Percentiles rank a stretch among this genome's conserved stretches.
Evolutionary conservation across 2,888 invertebrate genomes (phyloP).

Genomic region (Gibbula magus): DNA sequence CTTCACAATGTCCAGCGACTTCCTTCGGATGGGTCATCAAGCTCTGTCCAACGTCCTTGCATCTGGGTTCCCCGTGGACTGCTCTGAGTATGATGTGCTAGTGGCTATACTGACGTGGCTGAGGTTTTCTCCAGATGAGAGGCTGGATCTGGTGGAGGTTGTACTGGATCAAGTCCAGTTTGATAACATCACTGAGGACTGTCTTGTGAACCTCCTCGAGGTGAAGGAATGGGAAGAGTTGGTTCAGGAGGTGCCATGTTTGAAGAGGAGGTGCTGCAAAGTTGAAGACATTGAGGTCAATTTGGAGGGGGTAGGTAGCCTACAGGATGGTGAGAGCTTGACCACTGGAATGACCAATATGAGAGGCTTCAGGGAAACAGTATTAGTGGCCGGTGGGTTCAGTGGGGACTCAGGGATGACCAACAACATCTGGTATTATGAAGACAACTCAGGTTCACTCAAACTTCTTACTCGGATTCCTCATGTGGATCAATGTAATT

Average conservation of each 20-base stretch:
- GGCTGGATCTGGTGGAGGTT: slow-evolving; percentile 75
- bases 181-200: slow-evolving; percentile 69
- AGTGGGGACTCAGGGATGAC: slow-evolving; percentile 77
- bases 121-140: slow-evolving; percentile 74
- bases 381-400: slow-evolving; percentile 84
- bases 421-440: slow-evolving; percentile 82
- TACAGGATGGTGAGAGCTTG: neutral
- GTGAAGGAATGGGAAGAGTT: neutral
- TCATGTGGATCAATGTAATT: slow-evolving; percentile 85
- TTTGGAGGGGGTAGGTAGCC: neutral
- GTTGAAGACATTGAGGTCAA: neutral
- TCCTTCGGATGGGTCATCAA: slow-evolving; percentile 79
- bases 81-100: slow-evolving; percentile 80
- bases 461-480: slow-evolving; percentile 82
- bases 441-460: slow-evolving; percentile 80
- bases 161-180: slow-evolving; percentile 78
- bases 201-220: slow-evolving; percentile 31
- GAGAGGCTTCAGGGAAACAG: slow-evolving; percentile 82
- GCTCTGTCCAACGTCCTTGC: slow-evolving; percentile 81
- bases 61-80: slow-evolving; percentile 83
- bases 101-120: slow-evolving; percentile 81
- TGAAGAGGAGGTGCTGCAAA: neutral
- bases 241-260: neutral
- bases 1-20: slow-evolving; percentile 80
- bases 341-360: slow-evolving; percentile 78